Percentiles rank a stretch among this genome's conserved stretches.
Evolutionary conservation across 2,113 vertebrate genomes (phyloP).

Genomic region (Bothrops jararaca): DNA sequence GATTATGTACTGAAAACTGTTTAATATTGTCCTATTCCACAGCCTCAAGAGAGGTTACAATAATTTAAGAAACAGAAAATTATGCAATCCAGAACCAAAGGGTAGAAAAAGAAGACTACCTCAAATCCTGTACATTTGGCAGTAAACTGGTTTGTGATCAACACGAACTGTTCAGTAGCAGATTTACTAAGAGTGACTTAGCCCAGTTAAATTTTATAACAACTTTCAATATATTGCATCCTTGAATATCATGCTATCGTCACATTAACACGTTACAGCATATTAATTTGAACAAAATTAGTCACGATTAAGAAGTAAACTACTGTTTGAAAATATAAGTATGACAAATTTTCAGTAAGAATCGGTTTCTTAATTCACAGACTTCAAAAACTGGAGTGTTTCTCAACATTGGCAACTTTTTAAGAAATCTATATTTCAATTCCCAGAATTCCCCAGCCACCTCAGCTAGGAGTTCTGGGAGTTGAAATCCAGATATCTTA

Average conservation of each 20-base stretch:
- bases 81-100: background rate
- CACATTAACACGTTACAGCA: background rate
- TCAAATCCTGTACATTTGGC: background rate
- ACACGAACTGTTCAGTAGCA: background rate
- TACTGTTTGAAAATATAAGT: background rate
- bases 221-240: background rate
- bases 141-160: background rate
- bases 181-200: background rate
- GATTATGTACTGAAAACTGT: background rate
- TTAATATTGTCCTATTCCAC: background rate
- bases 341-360: background rate
- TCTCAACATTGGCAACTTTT: too few species aligned
- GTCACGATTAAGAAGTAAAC: background rate
- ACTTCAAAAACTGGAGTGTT: background rate
- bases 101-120: background rate
- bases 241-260: background rate
- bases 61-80: background rate
- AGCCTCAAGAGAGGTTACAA: background rate
- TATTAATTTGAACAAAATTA: background rate
- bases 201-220: background rate
- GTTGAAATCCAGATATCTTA: too few species aligned
- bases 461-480: too few species aligned
- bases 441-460: too few species aligned
- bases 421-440: too few species aligned
- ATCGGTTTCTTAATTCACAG: background rate